Percentiles rank a stretch among this genome's conserved stretches.
These are phyloP conservation scores for Ciconia stormi DNA, from an alignment of 2,113 vertebrate genomes.

Conservation along the genomic window DNA sequence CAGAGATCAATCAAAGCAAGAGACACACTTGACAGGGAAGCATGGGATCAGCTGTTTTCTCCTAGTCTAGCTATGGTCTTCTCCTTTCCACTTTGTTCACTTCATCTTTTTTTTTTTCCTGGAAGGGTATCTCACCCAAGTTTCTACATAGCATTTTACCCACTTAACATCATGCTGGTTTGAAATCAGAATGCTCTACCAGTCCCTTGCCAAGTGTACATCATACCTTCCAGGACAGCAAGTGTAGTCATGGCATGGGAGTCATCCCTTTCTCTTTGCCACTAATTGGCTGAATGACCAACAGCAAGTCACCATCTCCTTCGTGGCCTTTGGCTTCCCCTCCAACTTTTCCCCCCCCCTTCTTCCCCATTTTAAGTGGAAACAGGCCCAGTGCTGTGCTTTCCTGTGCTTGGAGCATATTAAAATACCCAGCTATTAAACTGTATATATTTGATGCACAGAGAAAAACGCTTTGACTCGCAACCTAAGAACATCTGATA, in stretches of 20 bases:
- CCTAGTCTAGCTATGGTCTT: background rate
- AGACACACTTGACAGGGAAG: background rate
- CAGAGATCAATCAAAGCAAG: background rate
- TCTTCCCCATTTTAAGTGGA: background rate
- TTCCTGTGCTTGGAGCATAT: background rate
- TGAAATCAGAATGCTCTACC: background rate
- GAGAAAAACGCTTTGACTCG: background rate
- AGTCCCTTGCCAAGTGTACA: background rate
- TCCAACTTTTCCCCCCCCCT: background rate
- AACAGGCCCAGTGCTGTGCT: rapidly evolving
- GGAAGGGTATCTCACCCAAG: background rate
- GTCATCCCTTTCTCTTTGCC: background rate
- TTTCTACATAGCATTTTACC: background rate
- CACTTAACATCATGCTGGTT: background rate
- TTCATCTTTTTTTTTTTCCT: background rate
- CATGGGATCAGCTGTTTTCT: background rate
- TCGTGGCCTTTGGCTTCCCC: background rate
- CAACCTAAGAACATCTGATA: background rate
- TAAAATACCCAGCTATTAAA: background rate
- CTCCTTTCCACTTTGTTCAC: background rate
- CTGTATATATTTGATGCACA: background rate
- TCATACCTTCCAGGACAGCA: background rate
- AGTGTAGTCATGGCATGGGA: rapidly evolving
- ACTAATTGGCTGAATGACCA: background rate
- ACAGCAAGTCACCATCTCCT: background rate